These are phyloP conservation scores for Capreolus pygargus DNA, from an alignment of 2,113 vertebrate genomes.

Conservation along the genomic window DNA sequence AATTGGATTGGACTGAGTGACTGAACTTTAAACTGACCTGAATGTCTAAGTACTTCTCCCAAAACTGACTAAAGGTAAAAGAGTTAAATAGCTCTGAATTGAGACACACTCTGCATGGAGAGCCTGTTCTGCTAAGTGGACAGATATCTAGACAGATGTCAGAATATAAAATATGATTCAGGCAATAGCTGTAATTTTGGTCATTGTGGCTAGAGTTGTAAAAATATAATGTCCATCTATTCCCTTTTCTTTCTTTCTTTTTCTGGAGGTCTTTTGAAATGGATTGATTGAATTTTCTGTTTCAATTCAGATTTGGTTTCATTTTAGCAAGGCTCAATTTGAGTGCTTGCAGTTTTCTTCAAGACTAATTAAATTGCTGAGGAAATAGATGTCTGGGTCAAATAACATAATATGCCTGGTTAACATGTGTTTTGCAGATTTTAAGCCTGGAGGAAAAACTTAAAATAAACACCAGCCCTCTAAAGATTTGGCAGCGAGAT, in stretches of 20 bases:
- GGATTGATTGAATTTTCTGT: background rate
- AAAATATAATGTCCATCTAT: background rate
- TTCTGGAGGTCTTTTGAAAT: background rate
- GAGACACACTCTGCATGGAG: background rate
- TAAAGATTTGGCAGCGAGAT: background rate
- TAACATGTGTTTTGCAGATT: conserved; percentile 52
- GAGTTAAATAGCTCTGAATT: background rate
- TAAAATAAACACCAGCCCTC: conserved; percentile 23
- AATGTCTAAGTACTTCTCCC: background rate
- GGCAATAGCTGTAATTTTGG: background rate
- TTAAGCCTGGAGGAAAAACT: conserved; percentile 6
- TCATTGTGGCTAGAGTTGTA: background rate
- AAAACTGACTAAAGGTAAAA: background rate
- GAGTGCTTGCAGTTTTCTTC: conserved; percentile 33
- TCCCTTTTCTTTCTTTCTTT: background rate
- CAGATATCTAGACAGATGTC: background rate
- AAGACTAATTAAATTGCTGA: conserved; percentile 37
- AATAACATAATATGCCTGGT: background rate
- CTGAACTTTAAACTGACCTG: background rate
- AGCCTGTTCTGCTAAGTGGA: background rate
- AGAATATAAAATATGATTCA: background rate
- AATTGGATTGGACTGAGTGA: too few species aligned
- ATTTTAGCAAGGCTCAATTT: background rate
- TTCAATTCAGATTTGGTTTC: conserved; percentile 1
- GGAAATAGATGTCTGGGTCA: conserved; percentile 32